phyloP scores from a whole-genome alignment of 1,140 invertebrate genomes.

The Micrasema minimum region DNA sequence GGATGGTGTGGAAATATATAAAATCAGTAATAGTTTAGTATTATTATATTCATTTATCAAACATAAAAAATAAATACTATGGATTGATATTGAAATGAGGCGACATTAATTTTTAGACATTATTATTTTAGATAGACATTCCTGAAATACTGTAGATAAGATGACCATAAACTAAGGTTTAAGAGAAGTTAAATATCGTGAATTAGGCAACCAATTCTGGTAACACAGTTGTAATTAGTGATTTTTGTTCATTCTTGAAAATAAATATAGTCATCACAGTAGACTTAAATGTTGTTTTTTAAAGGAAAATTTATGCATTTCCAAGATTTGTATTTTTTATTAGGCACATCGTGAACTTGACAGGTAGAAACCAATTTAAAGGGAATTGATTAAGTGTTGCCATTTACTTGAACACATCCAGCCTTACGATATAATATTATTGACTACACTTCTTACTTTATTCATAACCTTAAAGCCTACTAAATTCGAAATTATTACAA shows the following conservation, averaged over 20 bases:
- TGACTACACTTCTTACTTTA: not conserved
- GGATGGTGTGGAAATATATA: not conserved
- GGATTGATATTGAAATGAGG: too few species aligned
- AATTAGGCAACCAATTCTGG: too few species aligned
- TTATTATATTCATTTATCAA: not conserved
- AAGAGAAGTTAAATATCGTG: too few species aligned
- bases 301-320: not conserved
- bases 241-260: too few species aligned
- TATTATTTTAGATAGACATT: too few species aligned
- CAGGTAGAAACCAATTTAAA: not conserved
- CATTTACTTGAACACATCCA: constrained; percentile 4
- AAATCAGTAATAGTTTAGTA: not conserved
- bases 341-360: not conserved
- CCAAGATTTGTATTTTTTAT: not conserved
- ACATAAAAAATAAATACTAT: not conserved
- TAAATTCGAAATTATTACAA: constrained; percentile 38
- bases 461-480: constrained; percentile 22
- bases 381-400: not conserved
- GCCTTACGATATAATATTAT: not conserved
- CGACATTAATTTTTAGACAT: too few species aligned
- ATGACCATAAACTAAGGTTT: too few species aligned
- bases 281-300: too few species aligned
- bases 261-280: too few species aligned
- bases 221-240: too few species aligned
- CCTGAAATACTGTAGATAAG: too few species aligned